Evolutionary conservation across 2,888 invertebrate species (phyloP), one percentile per base, ranked within the genome.

Genomic region (Mesorhabditis sp.): DNA sequence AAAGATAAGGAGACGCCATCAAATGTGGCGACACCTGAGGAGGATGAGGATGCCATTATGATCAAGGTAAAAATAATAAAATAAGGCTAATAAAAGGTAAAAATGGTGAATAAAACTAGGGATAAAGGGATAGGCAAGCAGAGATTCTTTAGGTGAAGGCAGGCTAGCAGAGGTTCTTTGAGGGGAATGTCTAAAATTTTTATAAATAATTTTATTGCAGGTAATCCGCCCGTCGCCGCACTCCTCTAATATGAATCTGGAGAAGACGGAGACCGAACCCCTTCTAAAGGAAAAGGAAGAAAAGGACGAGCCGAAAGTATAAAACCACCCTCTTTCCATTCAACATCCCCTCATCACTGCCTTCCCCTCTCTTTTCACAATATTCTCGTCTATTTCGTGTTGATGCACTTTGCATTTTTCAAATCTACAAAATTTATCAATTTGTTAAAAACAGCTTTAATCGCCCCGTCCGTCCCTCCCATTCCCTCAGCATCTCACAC

Each of bases 31-130:
- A 13, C 15, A 65, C 74, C 75, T 3, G 83, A 84, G 67, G 84
- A 84, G 66, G 83, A 83, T 68, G 83, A 84, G 50, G 84, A 83
- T 66, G 82, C 83, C 42, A 84, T 84, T 61, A 84, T 84, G 76
- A 84, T 84, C 63, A 84, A 85, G 71, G 80, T 83, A 44, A 64
- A 69, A n/a, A 45, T 28, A 72, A 65, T n/a, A 96, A 89, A 87
- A 43, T 43, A 44, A 13, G 41, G 5, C 42, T 64, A 61, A 28
- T 41, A 7, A n/a, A 10, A 2, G 50, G 50, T 13, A 13, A 67
- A n/a, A 67, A 41, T n/a, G 41, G 13, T 67, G 5, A 13, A 65
- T 62, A 65, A 65, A 15, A n/a, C 62, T n/a, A 62, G 50, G 28
- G 28, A 28, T 28, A 45, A 65, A 45, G 43, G n/a, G 43, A 13